phyloP scores from a whole-genome alignment of 2,113 vertebrate genomes.

The Apeltes quadracus region DNA sequence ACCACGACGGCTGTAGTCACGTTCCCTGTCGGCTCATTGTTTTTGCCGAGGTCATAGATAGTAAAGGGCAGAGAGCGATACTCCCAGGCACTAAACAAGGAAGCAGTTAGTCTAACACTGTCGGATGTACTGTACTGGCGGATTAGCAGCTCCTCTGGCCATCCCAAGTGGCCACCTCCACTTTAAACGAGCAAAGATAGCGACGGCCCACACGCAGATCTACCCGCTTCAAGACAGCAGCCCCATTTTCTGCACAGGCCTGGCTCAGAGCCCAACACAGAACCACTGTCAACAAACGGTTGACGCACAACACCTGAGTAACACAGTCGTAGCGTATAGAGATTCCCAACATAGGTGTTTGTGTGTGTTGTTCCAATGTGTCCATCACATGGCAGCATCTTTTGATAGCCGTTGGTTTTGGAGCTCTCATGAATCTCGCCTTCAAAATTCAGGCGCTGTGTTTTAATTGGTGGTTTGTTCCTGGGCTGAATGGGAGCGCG shows the following conservation, averaged over 20 bases:
- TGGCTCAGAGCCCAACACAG: neutral
- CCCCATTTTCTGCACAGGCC: too few species aligned
- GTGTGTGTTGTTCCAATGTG: neutral
- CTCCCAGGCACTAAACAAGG: neutral
- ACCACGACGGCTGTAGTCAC: neutral
- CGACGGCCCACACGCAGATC: neutral
- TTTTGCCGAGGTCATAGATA: neutral
- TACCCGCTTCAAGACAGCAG: neutral
- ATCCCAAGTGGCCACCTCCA: neutral
- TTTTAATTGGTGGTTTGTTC: slow-evolving; percentile 16
- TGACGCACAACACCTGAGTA: neutral
- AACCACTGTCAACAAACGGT: neutral
- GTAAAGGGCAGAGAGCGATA: neutral
- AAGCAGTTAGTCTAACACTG: neutral
- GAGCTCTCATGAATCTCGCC: slow-evolving; percentile 22
- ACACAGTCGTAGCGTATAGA: neutral
- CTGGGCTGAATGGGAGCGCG: slow-evolving; percentile 42
- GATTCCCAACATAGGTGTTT: neutral
- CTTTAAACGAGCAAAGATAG: neutral
- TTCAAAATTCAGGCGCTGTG: slow-evolving; percentile 5
- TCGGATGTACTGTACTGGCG: too few species aligned
- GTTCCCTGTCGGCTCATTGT: neutral
- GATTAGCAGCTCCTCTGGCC: neutral
- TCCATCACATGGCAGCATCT: neutral
- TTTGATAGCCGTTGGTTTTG: neutral